These are phyloP conservation scores for Bos javanicus DNA, from an alignment of 2,113 vertebrate genomes.

Conservation along the genomic window DNA sequence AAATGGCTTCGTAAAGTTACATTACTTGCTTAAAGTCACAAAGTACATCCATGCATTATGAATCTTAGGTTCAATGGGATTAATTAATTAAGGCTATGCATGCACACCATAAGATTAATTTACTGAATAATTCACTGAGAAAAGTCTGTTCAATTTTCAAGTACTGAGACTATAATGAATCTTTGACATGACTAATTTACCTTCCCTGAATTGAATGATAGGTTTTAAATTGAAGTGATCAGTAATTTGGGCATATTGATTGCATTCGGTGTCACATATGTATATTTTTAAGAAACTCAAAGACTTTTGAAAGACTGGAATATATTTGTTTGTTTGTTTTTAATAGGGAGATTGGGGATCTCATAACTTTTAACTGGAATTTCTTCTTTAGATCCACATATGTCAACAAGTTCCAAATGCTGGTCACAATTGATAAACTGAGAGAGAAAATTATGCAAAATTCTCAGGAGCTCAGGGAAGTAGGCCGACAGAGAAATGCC, in stretches of 20 bases:
- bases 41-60: neutral
- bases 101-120: slow-evolving; percentile 33
- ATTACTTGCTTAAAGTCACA: slow-evolving; percentile 25
- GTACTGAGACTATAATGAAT: slow-evolving; percentile 11
- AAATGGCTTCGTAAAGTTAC: neutral
- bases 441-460: neutral
- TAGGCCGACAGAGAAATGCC: neutral
- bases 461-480: neutral
- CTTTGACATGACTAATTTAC: slow-evolving; percentile 4
- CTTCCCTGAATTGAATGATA: slow-evolving; percentile 10
- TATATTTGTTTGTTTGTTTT: neutral
- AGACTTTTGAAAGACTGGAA: neutral
- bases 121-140: slow-evolving; percentile 52
- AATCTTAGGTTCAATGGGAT: neutral
- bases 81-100: slow-evolving; percentile 23
- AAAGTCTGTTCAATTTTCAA: slow-evolving; percentile 23
- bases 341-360: neutral
- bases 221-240: slow-evolving; percentile 42
- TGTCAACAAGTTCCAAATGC: neutral
- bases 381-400: neutral
- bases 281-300: neutral
- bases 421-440: neutral
- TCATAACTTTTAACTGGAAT: neutral
- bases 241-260: neutral
- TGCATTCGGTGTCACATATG: neutral